phyloP scores from a whole-genome alignment of 2,113 vertebrate species.

The Prochilodus magdalenae region DNA sequence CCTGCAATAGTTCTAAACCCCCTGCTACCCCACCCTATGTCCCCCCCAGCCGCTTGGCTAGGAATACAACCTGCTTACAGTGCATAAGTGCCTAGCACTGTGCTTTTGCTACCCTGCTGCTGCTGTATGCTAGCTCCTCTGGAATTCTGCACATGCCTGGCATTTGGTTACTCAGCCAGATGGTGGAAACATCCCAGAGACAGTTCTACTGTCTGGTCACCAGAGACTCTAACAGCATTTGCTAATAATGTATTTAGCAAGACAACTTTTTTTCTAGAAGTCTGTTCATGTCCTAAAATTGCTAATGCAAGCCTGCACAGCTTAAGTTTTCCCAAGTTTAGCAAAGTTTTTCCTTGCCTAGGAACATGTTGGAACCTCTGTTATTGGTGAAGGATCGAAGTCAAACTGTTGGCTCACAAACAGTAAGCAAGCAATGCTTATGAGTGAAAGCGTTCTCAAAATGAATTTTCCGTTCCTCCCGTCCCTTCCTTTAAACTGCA shows the following conservation, averaged over 20 bases:
- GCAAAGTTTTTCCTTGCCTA: background rate
- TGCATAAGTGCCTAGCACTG: slow-evolving; percentile 25
- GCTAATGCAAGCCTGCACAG: background rate
- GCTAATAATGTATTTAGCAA: slow-evolving; percentile 3
- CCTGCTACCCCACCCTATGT: slow-evolving; percentile 46
- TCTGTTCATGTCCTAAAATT: background rate
- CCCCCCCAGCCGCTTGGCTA: slow-evolving; percentile 49
- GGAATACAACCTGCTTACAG: slow-evolving; percentile 58
- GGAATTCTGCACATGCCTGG: slow-evolving; percentile 63
- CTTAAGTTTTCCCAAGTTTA: background rate
- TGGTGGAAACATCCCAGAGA: slow-evolving; percentile 67
- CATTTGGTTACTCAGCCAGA: slow-evolving; percentile 74
- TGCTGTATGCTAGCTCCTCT: slow-evolving; percentile 55
- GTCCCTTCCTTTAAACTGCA: slow-evolving; percentile 54
- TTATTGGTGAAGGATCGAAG: background rate
- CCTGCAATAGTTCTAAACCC: slow-evolving; percentile 62
- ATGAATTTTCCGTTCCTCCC: background rate
- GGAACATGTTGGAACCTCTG: background rate
- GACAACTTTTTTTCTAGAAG: slow-evolving; percentile 7
- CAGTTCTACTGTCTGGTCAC: slow-evolving; percentile 28
- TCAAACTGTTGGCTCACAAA: background rate
- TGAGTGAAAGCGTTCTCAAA: background rate
- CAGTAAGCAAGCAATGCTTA: background rate
- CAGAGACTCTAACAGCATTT: background rate
- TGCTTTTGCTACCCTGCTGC: slow-evolving; percentile 32